Evolutionary conservation across 2,797 vertebrate species (phyloP).

Genomic region (Arrhamphus sclerolepis): DNA sequence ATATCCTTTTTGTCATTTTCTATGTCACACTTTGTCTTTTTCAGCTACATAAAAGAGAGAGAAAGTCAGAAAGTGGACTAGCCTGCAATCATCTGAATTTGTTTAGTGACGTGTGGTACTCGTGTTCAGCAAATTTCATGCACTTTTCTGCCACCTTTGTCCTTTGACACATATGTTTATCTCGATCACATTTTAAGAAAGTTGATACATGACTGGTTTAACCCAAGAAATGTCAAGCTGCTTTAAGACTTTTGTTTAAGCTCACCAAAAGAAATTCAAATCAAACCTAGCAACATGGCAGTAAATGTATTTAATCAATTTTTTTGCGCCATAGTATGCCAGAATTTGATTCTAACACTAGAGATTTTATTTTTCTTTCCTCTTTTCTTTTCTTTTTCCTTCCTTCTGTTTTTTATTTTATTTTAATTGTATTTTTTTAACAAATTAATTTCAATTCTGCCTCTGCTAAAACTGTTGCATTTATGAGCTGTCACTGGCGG

Average conservation of each 20-base stretch:
- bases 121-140: constrained; percentile 25
- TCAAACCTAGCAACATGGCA: too few species aligned
- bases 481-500: too few species aligned
- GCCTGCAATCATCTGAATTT: constrained; percentile 14
- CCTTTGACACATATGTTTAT: constrained; percentile 5
- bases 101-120: constrained; percentile 29
- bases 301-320: too few species aligned
- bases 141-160: constrained; percentile 29
- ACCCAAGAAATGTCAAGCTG: neutral
- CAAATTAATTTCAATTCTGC: too few species aligned
- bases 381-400: too few species aligned
- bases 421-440: too few species aligned
- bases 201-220: constrained; percentile 6
- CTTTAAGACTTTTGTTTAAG: neutral
- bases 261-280: neutral
- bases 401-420: too few species aligned
- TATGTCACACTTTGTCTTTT: constrained; percentile 21
- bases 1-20: neutral
- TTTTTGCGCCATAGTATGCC: too few species aligned
- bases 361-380: too few species aligned
- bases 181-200: constrained; percentile 12
- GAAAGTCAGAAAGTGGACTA: constrained; percentile 12
- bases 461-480: too few species aligned
- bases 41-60: constrained; percentile 60
- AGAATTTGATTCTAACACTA: too few species aligned